Conservation (phyloP, 2,797 vertebrate genomes). For the Eremophila alpestris region DNA sequence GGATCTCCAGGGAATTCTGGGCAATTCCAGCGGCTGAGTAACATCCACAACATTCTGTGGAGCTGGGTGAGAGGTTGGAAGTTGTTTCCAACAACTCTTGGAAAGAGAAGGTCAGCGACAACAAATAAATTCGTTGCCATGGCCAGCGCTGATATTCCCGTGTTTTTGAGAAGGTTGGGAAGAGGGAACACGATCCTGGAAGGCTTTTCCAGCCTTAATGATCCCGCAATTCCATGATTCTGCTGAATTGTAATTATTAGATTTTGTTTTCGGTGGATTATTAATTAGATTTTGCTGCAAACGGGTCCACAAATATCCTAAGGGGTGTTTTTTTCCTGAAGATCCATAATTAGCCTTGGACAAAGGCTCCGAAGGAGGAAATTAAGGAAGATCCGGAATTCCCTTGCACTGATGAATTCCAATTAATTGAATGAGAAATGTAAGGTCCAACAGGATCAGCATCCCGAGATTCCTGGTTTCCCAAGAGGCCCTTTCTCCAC, state of each 20-base stretch:
- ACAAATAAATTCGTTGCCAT: neutral
- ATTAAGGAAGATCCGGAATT: rapidly evolving
- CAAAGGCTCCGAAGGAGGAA: too few relatives aligned
- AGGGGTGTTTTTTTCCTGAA: rapidly evolving
- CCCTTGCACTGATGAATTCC: too few relatives aligned
- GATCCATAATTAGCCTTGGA: neutral
- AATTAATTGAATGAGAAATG: neutral
- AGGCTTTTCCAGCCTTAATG: neutral
- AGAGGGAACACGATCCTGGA: rapidly evolving
- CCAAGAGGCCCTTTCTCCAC: neutral
- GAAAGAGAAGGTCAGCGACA: neutral
- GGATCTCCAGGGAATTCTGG: conserved; percentile 8
- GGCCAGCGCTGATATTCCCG: neutral
- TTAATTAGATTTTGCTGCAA: neutral
- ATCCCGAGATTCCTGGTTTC: neutral
- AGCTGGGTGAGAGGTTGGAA: rapidly evolving
- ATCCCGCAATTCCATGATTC: rapidly evolving
- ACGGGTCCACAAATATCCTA: neutral
- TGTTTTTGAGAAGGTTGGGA: neutral
- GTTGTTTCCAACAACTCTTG: neutral
- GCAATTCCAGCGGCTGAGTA: neutral
- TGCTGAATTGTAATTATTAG: neutral
- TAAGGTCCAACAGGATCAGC: too few relatives aligned
- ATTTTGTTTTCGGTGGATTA: rapidly evolving
- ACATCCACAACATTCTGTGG: neutral